Conservation (phyloP, 2,888 invertebrate genomes). For the Melanostoma scalare region DNA sequence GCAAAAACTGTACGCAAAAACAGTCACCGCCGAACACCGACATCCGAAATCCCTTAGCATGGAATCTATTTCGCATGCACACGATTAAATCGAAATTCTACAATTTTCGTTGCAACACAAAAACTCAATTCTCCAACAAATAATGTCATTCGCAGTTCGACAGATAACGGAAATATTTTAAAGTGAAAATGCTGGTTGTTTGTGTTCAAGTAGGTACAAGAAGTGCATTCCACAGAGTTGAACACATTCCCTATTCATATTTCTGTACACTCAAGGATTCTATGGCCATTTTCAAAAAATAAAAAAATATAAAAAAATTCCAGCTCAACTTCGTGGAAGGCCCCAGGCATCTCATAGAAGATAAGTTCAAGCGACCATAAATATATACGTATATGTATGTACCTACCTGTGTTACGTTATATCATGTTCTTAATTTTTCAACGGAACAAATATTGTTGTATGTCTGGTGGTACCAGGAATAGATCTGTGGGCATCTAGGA, state of each 20-base stretch:
- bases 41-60: conserved; percentile 14
- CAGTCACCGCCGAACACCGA: background rate
- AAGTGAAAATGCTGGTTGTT: conserved; percentile 5
- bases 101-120: conserved; percentile 33
- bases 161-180: conserved; percentile 38
- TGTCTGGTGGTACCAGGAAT: conserved; percentile 6
- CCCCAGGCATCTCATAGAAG: conserved; percentile 37
- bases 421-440: conserved; percentile 31
- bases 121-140: conserved; percentile 34
- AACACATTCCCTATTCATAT: conserved; percentile 31
- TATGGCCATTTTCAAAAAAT: background rate
- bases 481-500: conserved; percentile 41
- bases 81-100: conserved; percentile 45
- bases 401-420: conserved; percentile 32
- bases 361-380: conserved; percentile 37
- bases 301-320: conserved; percentile 28
- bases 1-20: background rate
- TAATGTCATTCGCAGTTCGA: conserved; percentile 48
- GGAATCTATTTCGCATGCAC: conserved; percentile 29
- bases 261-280: background rate
- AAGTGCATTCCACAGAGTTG: conserved; percentile 23
- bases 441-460: background rate
- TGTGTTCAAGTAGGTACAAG: background rate
- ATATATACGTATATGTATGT: conserved; percentile 11
- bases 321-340: conserved; percentile 19